Percentiles rank a stretch among this genome's conserved stretches.
Conservation (phyloP, 1,140 invertebrate genomes). For the Brachionus rotundiformis region DNA sequence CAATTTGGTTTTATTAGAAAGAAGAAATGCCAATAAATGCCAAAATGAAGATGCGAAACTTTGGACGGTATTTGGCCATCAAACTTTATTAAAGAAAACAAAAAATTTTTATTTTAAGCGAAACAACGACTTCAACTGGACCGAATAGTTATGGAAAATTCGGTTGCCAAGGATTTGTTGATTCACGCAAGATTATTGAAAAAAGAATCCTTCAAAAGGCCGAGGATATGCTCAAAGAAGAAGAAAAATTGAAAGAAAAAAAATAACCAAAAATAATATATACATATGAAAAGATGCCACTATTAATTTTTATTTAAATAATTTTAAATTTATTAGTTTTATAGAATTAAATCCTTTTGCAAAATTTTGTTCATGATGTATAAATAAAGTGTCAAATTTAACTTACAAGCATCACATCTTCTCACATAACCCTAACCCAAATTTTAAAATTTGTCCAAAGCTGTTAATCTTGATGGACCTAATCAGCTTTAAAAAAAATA, state of each 20-base stretch:
- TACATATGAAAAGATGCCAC: too few species aligned
- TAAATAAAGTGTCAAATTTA: slow-evolving; percentile 43
- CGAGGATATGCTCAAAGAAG: background rate
- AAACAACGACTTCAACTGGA: slow-evolving; percentile 27
- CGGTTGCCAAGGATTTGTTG: background rate
- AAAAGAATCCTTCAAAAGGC: slow-evolving; percentile 8
- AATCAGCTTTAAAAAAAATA: slow-evolving; percentile 33
- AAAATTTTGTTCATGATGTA: background rate
- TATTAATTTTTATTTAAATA: too few species aligned
- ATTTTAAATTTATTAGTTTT: background rate
- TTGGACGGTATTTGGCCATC: background rate
- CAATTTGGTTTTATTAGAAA: background rate
- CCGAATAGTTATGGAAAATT: slow-evolving; percentile 36
- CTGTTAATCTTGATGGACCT: slow-evolving; percentile 21
- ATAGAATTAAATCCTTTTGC: background rate
- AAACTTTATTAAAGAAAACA: background rate
- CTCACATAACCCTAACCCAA: slow-evolving; percentile 15
- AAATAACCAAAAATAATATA: too few species aligned
- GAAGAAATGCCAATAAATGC: slow-evolving; percentile 26
- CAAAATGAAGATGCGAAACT: slow-evolving; percentile 18
- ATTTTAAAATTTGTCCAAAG: background rate
- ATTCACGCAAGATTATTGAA: slow-evolving; percentile 11
- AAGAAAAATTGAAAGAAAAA: background rate
- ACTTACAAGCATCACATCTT: background rate
- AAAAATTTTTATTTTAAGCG: background rate